Base-by-base conservation (phyloP, 2,113 vertebrate genomes). In the Gasterosteus aculeatus region DNA sequence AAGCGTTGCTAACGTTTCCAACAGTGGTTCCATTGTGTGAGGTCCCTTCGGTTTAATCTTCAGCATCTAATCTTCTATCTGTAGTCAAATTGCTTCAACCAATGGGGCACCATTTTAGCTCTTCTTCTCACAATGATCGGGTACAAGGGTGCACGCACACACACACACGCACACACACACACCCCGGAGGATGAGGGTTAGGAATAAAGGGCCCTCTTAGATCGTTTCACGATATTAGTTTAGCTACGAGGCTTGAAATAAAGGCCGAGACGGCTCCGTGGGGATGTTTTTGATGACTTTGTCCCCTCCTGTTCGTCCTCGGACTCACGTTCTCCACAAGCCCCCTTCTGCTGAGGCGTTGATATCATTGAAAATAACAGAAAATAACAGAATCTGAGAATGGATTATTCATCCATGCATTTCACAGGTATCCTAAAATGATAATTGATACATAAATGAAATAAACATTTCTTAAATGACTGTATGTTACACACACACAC, bases 281-380 rank as follows among this genome's bases (percentile, higher is more conserved):
- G 84, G 78, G 91, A 84, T 72, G 39, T 83, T 80, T 83, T 67
- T 82, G 78, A 88, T 87, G 82, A 69, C 83, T 88, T 81, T 79
- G 78, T 85, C 70, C 69, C 71, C 70, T 83, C 66, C 59, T 82
- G 72, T 66, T 86, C 62, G 76, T 83, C 66, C 54, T 69, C 67
- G 56, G 58, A 65, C 62, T 83, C 77, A 70, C 80, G 72, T 81
- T 78, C 18, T 35, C 35, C 33, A n/a, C 39, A n/a, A 69, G 44
- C 54, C 61, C 56, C 19, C 4, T 19, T 70, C 67, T 51, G 33
- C 16, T 39, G 15, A 39, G 54, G 31, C 57, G 82, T 85, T 85
- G 86, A 78, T 79, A 69, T 78, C 26, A 68, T 66, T 72, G 65
- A 82, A 85, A 88, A 75, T 75, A 84, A 80, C 69, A 1, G 7